Conservation (phyloP, 2,888 invertebrate genomes). For the Conops quadrifasciatus region DNA sequence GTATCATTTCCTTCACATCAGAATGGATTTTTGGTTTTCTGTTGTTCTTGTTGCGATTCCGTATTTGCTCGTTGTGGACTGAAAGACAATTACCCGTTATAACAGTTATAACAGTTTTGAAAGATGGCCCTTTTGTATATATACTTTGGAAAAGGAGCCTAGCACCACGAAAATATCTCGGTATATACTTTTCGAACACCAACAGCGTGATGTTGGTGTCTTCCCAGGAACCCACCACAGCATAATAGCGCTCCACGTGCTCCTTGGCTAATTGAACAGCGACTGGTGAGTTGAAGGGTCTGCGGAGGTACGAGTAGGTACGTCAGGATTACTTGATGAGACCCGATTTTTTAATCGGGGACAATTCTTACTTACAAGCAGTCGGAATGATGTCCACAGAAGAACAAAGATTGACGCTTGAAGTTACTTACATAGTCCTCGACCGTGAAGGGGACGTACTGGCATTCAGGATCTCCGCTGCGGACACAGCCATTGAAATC, state of each 20-base stretch:
- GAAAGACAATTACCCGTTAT: conserved; percentile 23
- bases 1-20: conserved; percentile 83
- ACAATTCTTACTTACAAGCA: conserved; percentile 72
- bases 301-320: conserved; percentile 64
- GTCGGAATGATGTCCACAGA: conserved; percentile 83
- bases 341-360: background rate
- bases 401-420: conserved; percentile 66
- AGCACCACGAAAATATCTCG: conserved; percentile 83
- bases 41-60: conserved; percentile 80
- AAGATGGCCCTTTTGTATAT: conserved; percentile 45
- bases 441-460: conserved; percentile 73
- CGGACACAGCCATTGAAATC: conserved; percentile 85
- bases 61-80: conserved; percentile 54
- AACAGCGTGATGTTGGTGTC: conserved; percentile 85
- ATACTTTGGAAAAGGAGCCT: conserved; percentile 79
- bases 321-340: background rate
- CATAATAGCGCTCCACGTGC: conserved; percentile 84
- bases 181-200: conserved; percentile 85
- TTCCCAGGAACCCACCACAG: conserved; percentile 88
- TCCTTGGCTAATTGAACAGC: conserved; percentile 84
- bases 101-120: background rate
- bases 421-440: conserved; percentile 84
- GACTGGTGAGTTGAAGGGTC: conserved; percentile 83
- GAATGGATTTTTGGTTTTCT: conserved; percentile 86
- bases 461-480: conserved; percentile 79